These are phyloP conservation scores for Oncorhynchus clarkii DNA, from an alignment of 2,113 vertebrate species.

Conservation along the genomic window DNA sequence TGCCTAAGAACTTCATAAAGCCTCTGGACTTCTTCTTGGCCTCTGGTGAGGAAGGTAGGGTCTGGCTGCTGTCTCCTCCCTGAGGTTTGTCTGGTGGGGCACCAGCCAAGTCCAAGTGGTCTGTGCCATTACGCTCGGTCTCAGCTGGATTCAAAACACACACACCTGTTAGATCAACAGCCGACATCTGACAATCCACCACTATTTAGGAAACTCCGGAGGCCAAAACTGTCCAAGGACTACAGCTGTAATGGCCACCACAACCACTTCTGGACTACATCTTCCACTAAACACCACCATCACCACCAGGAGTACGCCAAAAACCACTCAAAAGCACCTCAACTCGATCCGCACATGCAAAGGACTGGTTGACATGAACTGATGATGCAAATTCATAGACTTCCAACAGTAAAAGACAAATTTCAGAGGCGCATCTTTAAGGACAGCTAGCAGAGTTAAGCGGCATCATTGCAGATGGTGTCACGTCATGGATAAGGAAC, in stretches of 20 bases:
- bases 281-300: slow-evolving; percentile 2
- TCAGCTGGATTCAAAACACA: slow-evolving; percentile 74
- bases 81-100: slow-evolving; percentile 64
- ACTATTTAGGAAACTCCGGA: background rate
- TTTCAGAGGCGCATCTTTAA: background rate
- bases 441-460: background rate
- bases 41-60: slow-evolving; percentile 79
- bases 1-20: slow-evolving; percentile 91
- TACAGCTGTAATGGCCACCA: background rate
- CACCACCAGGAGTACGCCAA: background rate
- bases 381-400: background rate
- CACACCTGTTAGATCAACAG: background rate
- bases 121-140: slow-evolving; percentile 79
- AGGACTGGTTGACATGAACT: background rate
- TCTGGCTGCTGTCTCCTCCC: slow-evolving; percentile 58
- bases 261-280: background rate
- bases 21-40: slow-evolving; percentile 90
- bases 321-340: background rate
- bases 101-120: slow-evolving; percentile 86
- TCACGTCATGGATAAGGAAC: slow-evolving; percentile 38
- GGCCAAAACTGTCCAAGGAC: background rate
- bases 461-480: slow-evolving; percentile 51
- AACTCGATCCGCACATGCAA: slow-evolving; percentile 26
- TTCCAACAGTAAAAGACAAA: background rate
- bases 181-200: background rate